Evolutionary conservation across 2,888 invertebrate genomes (phyloP).

Genomic region (Blera fallax): DNA sequence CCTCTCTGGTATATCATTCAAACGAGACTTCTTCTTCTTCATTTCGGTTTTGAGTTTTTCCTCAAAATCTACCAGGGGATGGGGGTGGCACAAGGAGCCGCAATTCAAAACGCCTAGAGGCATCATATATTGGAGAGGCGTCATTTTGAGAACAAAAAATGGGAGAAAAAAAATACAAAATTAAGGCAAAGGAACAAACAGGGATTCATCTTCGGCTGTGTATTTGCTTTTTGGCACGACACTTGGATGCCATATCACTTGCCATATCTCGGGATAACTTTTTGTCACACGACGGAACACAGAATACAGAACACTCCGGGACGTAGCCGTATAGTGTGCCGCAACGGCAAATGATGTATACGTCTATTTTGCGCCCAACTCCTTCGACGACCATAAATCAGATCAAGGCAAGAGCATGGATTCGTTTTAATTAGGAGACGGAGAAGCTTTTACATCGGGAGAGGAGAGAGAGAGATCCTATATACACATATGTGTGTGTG

Average conservation of each 20-base stretch:
- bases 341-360: slow-evolving; percentile 62
- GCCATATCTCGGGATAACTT: slow-evolving; percentile 70
- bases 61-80: slow-evolving; percentile 27
- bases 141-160: slow-evolving; percentile 49
- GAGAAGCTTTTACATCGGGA: slow-evolving; percentile 49
- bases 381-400: slow-evolving; percentile 72
- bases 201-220: slow-evolving; percentile 45
- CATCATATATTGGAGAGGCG: slow-evolving; percentile 71
- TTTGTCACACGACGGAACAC: slow-evolving; percentile 53
- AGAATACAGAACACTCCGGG: slow-evolving; percentile 44
- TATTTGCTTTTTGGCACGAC: slow-evolving; percentile 70
- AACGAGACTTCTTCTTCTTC: slow-evolving; percentile 34
- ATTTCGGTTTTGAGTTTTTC: slow-evolving; percentile 53
- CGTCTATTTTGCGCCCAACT: slow-evolving; percentile 69
- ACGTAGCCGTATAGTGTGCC: slow-evolving; percentile 2
- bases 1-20: slow-evolving; percentile 55
- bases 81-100: not conserved
- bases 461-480: slow-evolving; percentile 10
- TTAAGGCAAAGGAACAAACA: slow-evolving; percentile 31
- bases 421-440: slow-evolving; percentile 72
- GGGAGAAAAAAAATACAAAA: not conserved
- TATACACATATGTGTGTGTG: not conserved
- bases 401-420: slow-evolving; percentile 69
- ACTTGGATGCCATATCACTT: slow-evolving; percentile 61
- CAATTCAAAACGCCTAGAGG: slow-evolving; percentile 58